phyloP scores from a whole-genome alignment of 2,888 invertebrate species.

The Sesia bembeciformis region DNA sequence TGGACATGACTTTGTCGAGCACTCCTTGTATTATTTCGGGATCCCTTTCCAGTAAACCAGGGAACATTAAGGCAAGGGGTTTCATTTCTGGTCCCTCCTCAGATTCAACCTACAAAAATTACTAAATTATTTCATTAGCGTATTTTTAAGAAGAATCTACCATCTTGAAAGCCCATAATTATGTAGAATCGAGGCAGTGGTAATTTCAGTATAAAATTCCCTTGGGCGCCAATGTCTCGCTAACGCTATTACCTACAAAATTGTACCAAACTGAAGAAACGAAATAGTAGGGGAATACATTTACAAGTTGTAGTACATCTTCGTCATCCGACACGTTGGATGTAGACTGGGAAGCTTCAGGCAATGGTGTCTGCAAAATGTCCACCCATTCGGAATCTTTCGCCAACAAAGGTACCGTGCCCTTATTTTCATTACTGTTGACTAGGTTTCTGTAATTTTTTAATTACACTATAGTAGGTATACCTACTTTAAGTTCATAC shows the following conservation, averaged over 20 bases:
- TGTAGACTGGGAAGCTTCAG: constrained; percentile 14
- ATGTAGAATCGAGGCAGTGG: background rate
- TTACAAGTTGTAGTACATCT: constrained; percentile 52
- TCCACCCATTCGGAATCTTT: constrained; percentile 69
- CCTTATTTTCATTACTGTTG: constrained; percentile 11
- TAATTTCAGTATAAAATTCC: too few species aligned
- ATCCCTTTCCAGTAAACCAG: constrained; percentile 46
- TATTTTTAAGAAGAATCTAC: background rate
- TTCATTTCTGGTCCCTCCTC: constrained; percentile 47
- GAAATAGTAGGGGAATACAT: constrained; percentile 4
- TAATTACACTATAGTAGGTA: background rate
- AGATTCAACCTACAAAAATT: constrained; percentile 36
- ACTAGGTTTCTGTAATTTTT: constrained; percentile 17
- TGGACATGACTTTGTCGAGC: constrained; percentile 51
- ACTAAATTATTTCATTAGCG: background rate
- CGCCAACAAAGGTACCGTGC: constrained; percentile 28
- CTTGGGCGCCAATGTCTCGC: too few species aligned
- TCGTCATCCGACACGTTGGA: constrained; percentile 33
- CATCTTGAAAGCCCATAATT: background rate
- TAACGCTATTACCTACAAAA: background rate
- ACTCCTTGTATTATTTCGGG: constrained; percentile 48
- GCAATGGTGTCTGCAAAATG: constrained; percentile 30
- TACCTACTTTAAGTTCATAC: background rate
- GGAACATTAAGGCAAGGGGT: constrained; percentile 56
- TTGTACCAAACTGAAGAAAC: background rate